phyloP scores from a whole-genome alignment of 2,888 invertebrate species.

The Ophion slaviceki region DNA sequence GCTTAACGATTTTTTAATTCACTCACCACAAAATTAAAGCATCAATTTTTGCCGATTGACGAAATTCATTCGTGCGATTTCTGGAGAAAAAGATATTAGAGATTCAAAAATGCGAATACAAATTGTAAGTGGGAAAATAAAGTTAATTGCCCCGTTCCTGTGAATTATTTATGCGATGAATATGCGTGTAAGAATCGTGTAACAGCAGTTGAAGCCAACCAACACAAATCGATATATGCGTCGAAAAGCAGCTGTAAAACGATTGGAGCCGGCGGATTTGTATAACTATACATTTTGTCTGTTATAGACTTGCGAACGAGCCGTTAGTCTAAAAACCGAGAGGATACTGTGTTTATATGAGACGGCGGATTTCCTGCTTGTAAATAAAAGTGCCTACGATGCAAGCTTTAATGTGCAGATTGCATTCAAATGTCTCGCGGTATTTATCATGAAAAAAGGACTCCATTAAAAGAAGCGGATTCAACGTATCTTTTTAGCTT shows the following conservation, averaged over 20 bases:
- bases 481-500: not conserved
- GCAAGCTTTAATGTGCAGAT: conserved; percentile 35
- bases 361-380: conserved; percentile 33
- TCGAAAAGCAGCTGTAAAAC: conserved; percentile 30
- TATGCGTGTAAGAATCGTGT: not conserved
- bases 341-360: conserved; percentile 39
- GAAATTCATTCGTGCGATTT: not conserved
- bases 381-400: conserved; percentile 53
- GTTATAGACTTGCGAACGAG: not conserved
- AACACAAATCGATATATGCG: conserved; percentile 40
- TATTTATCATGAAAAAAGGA: no score
- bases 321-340: conserved; percentile 41
- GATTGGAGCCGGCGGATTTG: not conserved
- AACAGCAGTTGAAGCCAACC: not conserved
- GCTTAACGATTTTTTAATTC: not conserved
- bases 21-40: not conserved
- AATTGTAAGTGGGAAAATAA: not conserved
- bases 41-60: not conserved
- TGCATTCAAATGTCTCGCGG: not conserved
- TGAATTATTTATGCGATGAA: not conserved
- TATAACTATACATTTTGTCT: conserved; percentile 3
- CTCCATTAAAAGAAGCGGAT: not conserved
- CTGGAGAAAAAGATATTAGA: not conserved
- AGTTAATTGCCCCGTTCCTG: not conserved
- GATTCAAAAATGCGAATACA: not conserved